phyloP scores from a whole-genome alignment of 64 coral and sea anemone genomes.

The Stichodactyla mertensii region DNA sequence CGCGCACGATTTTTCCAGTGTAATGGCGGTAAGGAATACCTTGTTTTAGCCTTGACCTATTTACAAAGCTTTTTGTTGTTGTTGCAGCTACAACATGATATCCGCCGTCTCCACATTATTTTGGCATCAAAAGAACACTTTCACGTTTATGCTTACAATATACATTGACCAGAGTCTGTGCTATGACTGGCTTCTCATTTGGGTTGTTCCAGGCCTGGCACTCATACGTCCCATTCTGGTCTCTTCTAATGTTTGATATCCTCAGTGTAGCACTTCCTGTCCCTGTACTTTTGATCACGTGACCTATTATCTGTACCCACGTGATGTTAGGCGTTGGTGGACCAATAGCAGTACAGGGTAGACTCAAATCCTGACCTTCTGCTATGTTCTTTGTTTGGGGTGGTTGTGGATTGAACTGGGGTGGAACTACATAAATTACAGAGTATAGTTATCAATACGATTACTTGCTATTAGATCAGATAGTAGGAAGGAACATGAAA shows the following conservation, averaged over 20 bases:
- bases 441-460: not conserved
- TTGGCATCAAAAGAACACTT: too few species aligned
- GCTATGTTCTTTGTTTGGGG: not conserved
- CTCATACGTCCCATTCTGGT: constrained; percentile 6
- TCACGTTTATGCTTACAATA: not conserved
- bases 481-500: too few species aligned
- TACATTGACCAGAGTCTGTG: not conserved
- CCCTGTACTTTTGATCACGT: not conserved
- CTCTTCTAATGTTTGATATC: constrained; percentile 18
- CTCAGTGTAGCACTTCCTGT: not conserved
- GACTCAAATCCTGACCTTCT: not conserved
- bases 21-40: too few species aligned
- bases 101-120: not conserved
- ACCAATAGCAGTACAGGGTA: not conserved
- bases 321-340: too few species aligned
- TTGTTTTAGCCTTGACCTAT: too few species aligned
- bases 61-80: too few species aligned
- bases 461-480: too few species aligned
- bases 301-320: not conserved
- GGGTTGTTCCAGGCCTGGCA: constrained; percentile 7
- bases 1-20: too few species aligned
- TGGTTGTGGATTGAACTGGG: not conserved
- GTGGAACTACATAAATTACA: not conserved
- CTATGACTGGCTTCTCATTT: not conserved
- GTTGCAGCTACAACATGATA: too few species aligned